A percentile compares a stretch with the other conserved stretches of the same genome.
phyloP scores from a whole-genome alignment of 2,797 vertebrate species.

The Fratercula arctica region DNA sequence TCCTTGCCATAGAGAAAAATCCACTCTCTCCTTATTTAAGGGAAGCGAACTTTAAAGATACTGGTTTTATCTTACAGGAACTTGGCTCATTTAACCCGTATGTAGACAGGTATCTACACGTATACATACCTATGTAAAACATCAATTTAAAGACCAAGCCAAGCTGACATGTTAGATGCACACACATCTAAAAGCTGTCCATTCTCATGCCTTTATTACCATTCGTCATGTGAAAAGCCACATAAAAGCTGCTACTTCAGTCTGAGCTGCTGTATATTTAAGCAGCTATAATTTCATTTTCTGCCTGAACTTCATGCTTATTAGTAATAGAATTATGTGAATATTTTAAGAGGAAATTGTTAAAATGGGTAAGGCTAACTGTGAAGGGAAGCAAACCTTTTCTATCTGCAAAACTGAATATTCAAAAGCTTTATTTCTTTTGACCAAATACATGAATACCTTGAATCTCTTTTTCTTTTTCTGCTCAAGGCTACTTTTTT shows the following conservation, averaged over 20 bases:
- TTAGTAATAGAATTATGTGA: neutral
- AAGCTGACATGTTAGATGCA: neutral
- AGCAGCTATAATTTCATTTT: neutral
- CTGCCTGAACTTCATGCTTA: neutral
- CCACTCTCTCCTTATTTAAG: neutral
- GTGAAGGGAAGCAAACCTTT: neutral
- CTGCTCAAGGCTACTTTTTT: slow-evolving; percentile 96
- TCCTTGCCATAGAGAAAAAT: neutral
- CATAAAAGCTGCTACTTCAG: neutral
- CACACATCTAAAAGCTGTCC: neutral
- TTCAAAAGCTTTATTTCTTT: neutral
- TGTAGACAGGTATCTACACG: fast-evolving
- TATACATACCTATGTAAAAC: fast-evolving
- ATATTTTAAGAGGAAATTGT: neutral
- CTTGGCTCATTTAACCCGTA: neutral
- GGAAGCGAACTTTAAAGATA: neutral
- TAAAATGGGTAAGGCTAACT: neutral
- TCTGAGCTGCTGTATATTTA: neutral
- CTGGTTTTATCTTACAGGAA: neutral
- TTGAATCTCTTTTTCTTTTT: slow-evolving; percentile 89
- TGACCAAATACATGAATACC: slow-evolving; percentile 71
- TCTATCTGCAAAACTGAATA: neutral
- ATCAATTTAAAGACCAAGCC: neutral
- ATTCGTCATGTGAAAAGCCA: neutral
- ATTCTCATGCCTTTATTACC: neutral